phyloP scores from a whole-genome alignment of 1,140 invertebrate species.

The Cydia pomonella region DNA sequence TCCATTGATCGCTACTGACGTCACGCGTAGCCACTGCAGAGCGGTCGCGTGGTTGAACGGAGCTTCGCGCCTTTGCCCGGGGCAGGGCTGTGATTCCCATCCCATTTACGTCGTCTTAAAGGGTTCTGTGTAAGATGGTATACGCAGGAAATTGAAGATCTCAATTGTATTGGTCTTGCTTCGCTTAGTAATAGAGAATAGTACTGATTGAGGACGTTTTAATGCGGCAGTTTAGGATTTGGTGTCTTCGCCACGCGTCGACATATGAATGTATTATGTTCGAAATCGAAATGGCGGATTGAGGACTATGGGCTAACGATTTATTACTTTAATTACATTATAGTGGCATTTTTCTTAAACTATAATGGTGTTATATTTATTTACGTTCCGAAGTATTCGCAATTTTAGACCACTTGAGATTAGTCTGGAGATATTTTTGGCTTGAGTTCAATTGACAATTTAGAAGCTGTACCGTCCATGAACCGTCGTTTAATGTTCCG shows the following conservation, averaged over 20 bases:
- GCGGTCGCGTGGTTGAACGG: conserved; percentile 39
- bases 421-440: conserved; percentile 9
- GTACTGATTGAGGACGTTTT: conserved; percentile 35
- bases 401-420: neutral
- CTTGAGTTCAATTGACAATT: conserved; percentile 5
- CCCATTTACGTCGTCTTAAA: neutral
- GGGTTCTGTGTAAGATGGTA: conserved; percentile 5
- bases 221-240: conserved; percentile 44
- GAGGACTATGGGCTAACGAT: conserved; percentile 43
- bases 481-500: neutral
- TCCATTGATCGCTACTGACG: conserved; percentile 61
- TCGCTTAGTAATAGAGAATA: neutral
- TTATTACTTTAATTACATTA: conserved; percentile 40
- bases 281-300: conserved; percentile 33
- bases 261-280: conserved; percentile 36
- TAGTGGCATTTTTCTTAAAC: neutral
- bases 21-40: conserved; percentile 50
- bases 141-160: neutral
- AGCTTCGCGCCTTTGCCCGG: conserved; percentile 44
- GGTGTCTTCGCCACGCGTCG: conserved; percentile 36
- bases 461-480: neutral
- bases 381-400: neutral
- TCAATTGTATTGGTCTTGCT: neutral
- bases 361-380: neutral
- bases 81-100: conserved; percentile 32